These are phyloP conservation scores for Lithophane semibrunnea DNA, from an alignment of 2,888 invertebrate genomes.

Conservation along the genomic window DNA sequence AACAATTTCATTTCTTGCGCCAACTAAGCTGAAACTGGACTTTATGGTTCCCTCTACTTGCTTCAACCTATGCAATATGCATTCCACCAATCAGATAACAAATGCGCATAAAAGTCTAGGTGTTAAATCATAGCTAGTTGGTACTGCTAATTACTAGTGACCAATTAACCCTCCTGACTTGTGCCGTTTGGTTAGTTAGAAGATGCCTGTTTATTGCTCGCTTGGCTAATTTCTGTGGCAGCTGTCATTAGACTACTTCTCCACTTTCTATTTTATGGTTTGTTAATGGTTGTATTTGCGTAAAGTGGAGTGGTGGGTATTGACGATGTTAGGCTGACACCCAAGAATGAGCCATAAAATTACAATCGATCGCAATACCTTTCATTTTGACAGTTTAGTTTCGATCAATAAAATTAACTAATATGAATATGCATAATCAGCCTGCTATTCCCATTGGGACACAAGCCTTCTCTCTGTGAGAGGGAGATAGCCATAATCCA, in stretches of 20 bases:
- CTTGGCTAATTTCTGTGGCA: conserved; percentile 33
- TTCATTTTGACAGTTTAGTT: no score
- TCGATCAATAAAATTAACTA: no score
- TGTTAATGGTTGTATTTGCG: not conserved
- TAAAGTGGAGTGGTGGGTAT: not conserved
- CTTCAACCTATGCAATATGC: conserved; percentile 8
- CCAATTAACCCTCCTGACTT: conserved; percentile 66
- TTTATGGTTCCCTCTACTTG: no score
- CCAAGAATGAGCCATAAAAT: not conserved
- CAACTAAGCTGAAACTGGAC: no score
- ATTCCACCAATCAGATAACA: conserved; percentile 6
- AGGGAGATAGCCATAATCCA: no score
- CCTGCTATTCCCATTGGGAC: no score
- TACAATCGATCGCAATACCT: no score
- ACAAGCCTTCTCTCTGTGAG: no score
- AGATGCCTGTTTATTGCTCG: conserved; percentile 31
- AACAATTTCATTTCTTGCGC: no score
- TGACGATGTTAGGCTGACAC: not conserved
- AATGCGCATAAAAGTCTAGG: conserved; percentile 26
- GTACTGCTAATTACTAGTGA: conserved; percentile 55
- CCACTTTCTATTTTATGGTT: conserved; percentile 41
- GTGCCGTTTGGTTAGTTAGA: conserved; percentile 40
- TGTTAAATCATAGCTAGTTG: conserved; percentile 45
- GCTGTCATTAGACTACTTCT: not conserved
- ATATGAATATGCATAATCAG: no score